phyloP scores from a whole-genome alignment of 2,113 vertebrate species.

The Erythrolamprus reginae region DNA sequence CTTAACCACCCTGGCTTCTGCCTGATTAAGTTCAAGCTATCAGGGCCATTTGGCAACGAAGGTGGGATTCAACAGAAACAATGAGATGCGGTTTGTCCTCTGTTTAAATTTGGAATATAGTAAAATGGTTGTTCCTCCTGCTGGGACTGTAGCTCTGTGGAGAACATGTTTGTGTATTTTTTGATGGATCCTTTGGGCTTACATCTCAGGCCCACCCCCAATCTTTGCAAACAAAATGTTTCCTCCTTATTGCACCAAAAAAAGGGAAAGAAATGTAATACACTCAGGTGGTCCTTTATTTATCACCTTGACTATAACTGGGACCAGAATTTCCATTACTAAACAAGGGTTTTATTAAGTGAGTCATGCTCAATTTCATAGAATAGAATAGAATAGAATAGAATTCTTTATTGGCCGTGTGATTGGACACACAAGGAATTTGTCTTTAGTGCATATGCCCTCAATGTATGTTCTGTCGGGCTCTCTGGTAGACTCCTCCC shows the following conservation, averaged over 20 bases:
- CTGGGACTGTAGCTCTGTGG: background rate
- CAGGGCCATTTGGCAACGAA: too few relatives aligned
- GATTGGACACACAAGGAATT: too few relatives aligned
- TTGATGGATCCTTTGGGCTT: background rate
- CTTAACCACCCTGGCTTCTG: too few relatives aligned
- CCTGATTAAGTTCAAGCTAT: too few relatives aligned
- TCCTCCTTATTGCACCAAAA: background rate
- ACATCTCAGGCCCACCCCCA: background rate
- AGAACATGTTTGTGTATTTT: background rate
- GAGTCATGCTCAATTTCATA: background rate
- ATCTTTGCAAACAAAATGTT: background rate
- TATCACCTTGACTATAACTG: background rate
- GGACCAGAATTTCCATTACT: background rate
- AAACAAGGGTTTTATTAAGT: background rate
- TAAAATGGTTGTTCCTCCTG: background rate
- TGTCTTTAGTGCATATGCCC: too few relatives aligned
- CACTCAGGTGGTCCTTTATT: background rate
- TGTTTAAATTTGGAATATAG: background rate
- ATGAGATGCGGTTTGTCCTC: too few relatives aligned
- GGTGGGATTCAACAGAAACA: too few relatives aligned
- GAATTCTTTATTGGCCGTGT: too few relatives aligned
- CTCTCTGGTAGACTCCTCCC: too few relatives aligned
- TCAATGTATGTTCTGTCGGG: too few relatives aligned
- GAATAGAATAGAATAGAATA: too few relatives aligned
- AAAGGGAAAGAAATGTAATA: background rate